Evolutionary conservation across 2,113 vertebrate genomes (phyloP), one percentile per base, ranked within the genome.

Genomic region (Tragulus kanchil): DNA sequence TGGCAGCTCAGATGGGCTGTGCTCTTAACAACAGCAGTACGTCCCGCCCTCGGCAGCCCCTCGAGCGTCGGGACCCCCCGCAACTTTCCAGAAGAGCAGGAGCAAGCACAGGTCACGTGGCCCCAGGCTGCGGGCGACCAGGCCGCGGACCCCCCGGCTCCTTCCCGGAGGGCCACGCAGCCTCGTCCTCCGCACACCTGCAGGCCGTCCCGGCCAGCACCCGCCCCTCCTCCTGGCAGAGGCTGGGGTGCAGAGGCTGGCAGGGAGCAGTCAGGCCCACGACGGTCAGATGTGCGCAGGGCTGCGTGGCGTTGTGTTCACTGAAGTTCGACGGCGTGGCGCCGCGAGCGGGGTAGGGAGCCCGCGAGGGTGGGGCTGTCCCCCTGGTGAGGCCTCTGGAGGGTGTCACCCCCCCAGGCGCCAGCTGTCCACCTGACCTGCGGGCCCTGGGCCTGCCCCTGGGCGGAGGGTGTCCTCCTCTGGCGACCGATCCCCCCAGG

Each of bases 321-420:
- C 56, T 84, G 25, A 83, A 82, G 82, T 83, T n/a, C 67, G n/a
- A 56, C 42, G 82, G 31, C 1, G 6, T 16, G 1, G 14, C 13
- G 59, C 59, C 21, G 73, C 26, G 2, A 25, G 67, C 0, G 8
- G 10, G 15, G 75, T 1, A 5, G 36, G 54, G 65, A 52, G 67
- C 12, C 0, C 4, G 23, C 11, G 59, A 2, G 50, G 42, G 28
- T 4, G 9, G 42, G 82, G 79, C 71, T n/a, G n/a, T n/a, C n/a
- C n/a, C n/a, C n/a, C n/a, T n/a, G n/a, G n/a, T n/a, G n/a, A n/a
- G n/a, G n/a, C 6, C 1, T 56, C 52, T 8, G n/a, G 19, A 23
- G 6, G 54, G 19, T 21, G 78, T 11, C 0, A 0, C 25, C 31
- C 23, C 52, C 11, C 52, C 52, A 36, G 6, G 1, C 58, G 52